Conservation (phyloP, 2,797 vertebrate genomes). For the Alauda arvensis region DNA sequence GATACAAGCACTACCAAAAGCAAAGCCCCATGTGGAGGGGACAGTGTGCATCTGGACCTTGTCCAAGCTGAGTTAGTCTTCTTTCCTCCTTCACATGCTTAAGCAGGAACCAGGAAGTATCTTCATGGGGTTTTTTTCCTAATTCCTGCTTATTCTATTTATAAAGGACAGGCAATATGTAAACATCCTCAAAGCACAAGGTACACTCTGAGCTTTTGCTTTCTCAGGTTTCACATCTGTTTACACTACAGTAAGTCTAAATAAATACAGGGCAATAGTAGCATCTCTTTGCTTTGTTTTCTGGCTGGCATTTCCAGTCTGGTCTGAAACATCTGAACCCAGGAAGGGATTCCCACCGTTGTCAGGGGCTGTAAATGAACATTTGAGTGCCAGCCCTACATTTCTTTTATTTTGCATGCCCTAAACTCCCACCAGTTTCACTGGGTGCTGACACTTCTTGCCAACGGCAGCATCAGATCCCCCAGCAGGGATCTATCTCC, state of each 20-base stretch:
- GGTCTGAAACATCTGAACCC: neutral
- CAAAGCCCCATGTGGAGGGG: neutral
- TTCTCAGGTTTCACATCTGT: constrained; percentile 14
- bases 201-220: neutral
- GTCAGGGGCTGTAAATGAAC: neutral
- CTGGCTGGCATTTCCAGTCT: constrained; percentile 24
- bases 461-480: neutral
- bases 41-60: neutral
- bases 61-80: neutral
- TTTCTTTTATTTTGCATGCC: neutral
- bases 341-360: constrained; percentile 3
- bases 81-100: neutral
- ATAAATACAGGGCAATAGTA: neutral
- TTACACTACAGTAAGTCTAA: constrained; percentile 6
- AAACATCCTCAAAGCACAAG: constrained; percentile 6
- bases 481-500: neutral
- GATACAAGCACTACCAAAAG: neutral
- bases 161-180: neutral
- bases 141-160: constrained; percentile 1
- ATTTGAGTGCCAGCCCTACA: neutral
- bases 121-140: neutral
- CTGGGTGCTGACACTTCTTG: neutral
- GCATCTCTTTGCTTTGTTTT: neutral
- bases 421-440: neutral
- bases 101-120: constrained; percentile 38